Conservation (phyloP, 2,888 invertebrate species). For the Trisateles emortualis region DNA sequence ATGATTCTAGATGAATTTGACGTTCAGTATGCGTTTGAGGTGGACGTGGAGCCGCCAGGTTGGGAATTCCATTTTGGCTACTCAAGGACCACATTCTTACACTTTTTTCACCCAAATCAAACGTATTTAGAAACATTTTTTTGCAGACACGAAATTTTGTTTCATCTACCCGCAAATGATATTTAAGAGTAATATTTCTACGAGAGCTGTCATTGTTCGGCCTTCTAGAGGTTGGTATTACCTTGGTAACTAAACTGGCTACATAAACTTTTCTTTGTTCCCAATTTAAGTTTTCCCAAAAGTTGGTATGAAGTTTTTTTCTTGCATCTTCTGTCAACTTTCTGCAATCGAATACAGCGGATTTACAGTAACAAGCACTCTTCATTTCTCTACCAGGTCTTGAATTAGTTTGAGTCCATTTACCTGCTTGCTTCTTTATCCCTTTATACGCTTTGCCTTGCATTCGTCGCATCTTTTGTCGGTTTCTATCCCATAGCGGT, state of each 20-base stretch:
- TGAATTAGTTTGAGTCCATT: conserved; percentile 10
- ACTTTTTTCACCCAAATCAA: conserved; percentile 12
- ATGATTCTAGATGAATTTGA: conserved; percentile 5
- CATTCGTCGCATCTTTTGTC: conserved; percentile 8
- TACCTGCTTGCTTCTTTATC: conserved; percentile 7
- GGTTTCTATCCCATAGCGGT: conserved; percentile 10
- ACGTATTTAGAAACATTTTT: conserved; percentile 13
- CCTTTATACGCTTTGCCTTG: conserved; percentile 10
- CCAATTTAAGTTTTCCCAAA: conserved; percentile 10
- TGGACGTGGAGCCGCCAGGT: conserved; percentile 4
- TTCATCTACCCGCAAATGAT: conserved; percentile 4
- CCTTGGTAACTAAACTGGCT: conserved; percentile 9
- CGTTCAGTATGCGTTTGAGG: conserved; percentile 7
- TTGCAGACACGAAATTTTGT: conserved; percentile 7
- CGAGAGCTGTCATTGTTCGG: conserved; percentile 6
- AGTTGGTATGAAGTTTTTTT: conserved; percentile 10
- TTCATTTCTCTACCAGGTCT: conserved; percentile 10
- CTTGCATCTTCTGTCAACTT: conserved; percentile 10
- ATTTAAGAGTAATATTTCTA: conserved; percentile 6
- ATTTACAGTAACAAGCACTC: conserved; percentile 14
- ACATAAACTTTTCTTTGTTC: conserved; percentile 11
- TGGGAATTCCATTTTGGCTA: conserved; percentile 5
- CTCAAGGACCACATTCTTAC: conserved; percentile 8
- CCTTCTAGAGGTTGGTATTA: conserved; percentile 8
- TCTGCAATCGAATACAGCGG: conserved; percentile 8